Evolutionary conservation across 2,888 invertebrate genomes (phyloP), one percentile per base, ranked within the genome.

Genomic region (Hypolimnas misippus): DNA sequence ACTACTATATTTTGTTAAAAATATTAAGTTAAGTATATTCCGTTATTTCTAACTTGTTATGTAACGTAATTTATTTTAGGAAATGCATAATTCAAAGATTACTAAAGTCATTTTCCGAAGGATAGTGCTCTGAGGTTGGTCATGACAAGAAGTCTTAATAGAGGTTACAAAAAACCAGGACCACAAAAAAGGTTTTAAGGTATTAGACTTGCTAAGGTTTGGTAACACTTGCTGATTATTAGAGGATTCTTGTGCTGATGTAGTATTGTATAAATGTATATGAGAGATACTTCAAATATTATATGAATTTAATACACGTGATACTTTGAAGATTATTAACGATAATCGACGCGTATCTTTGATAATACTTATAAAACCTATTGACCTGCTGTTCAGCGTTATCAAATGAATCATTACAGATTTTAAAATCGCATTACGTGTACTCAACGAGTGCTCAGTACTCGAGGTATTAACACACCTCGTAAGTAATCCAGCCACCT

Each of bases 401-500:
- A 49, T 29, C 49, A 29, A 49, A 29, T 49, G 29, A 29, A 8
- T 25, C 19, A 46, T 46, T 49, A 2, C 25, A 4, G 14, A 49
- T 14, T 29, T 49, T 25, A 14, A 46, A 49, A 49, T 29, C 49
- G 49, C 29, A 49, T 49, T 49, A 49, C 49, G 21, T 17, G 21
- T 46, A 4, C 12, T 49, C 14, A 14, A 5, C 25, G 25, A 57
- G 44, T 50, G 16, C 50, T 57, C 33, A n/a, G 21, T 19, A 12
- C 57, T 54, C 46, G 35, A 60, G 29, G 49, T 29, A 49, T 66
- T 61, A 63, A 35, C 57, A 21, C 66, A 56, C 66, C 63, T 59
- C 35, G 50, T 31, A 33, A 57, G 57, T 68, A 70, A 71, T 71
- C 62, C 63, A 57, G 52, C 62, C 35, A 60, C 66, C 63, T 46